Percentiles rank a stretch among this genome's conserved stretches.
These are phyloP conservation scores for Pteria penguin DNA, from an alignment of 2,888 invertebrate species.

Conservation along the genomic window DNA sequence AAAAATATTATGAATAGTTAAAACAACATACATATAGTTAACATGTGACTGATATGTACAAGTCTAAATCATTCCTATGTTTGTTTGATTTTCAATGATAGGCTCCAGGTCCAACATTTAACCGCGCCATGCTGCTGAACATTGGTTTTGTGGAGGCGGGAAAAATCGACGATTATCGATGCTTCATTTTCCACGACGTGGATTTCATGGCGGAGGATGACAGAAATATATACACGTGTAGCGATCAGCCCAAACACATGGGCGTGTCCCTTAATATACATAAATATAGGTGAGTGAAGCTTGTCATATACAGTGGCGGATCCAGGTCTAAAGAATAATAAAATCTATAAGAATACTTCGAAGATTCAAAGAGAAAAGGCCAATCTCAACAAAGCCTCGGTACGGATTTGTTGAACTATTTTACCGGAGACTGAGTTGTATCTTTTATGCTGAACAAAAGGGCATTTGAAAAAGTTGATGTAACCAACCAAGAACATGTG, in stretches of 20 bases:
- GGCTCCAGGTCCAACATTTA: slow-evolving; percentile 83
- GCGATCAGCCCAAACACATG: slow-evolving; percentile 95
- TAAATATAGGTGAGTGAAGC: slow-evolving; percentile 74
- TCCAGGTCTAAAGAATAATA: background rate
- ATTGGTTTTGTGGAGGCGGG: slow-evolving; percentile 95
- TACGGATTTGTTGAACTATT: background rate
- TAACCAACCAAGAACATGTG: no score
- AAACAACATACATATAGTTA: no score
- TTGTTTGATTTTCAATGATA: slow-evolving; percentile 37
- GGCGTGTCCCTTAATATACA: slow-evolving; percentile 94
- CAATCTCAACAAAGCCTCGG: no score
- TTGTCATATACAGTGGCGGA: background rate
- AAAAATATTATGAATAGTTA: no score
- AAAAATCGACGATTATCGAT: slow-evolving; percentile 87
- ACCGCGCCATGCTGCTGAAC: slow-evolving; percentile 97
- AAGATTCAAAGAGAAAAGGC: no score
- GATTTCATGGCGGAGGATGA: slow-evolving; percentile 96
- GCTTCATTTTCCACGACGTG: slow-evolving; percentile 97
- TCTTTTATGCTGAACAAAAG: no score
- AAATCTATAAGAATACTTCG: background rate
- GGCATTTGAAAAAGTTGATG: no score
- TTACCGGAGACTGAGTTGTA: background rate
- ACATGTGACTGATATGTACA: no score
- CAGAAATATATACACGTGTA: slow-evolving; percentile 94
- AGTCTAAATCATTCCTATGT: no score